phyloP scores from a whole-genome alignment of 2,888 invertebrate species.

The Patella pellucida region DNA sequence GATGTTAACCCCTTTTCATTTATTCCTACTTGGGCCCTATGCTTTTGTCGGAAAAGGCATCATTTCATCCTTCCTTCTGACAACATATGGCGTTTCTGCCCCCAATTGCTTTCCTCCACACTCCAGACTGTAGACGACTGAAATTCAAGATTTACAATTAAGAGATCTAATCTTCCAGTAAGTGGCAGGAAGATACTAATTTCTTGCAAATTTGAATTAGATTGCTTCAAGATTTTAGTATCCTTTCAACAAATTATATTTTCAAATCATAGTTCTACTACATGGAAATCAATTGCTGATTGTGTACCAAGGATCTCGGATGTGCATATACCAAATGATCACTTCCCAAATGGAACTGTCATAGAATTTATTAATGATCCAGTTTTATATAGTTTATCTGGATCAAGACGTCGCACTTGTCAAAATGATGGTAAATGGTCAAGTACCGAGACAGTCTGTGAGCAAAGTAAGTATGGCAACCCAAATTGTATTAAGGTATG shows the following conservation, averaged over 20 bases:
- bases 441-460: neutral
- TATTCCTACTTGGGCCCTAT: too few species aligned
- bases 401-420: neutral
- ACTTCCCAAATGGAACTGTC: neutral
- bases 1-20: too few species aligned
- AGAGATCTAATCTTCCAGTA: too few species aligned
- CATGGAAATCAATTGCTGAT: neutral
- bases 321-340: neutral
- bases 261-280: neutral
- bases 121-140: too few species aligned
- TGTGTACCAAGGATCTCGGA: neutral
- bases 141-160: too few species aligned
- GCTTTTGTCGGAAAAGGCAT: too few species aligned
- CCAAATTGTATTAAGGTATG: neutral
- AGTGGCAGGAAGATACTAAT: neutral
- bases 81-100: too few species aligned
- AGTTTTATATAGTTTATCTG: neutral
- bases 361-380: neutral
- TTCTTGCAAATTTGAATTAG: too few species aligned
- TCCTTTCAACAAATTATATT: neutral
- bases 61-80: too few species aligned
- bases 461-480: neutral
- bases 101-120: too few species aligned
- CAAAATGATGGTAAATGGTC: neutral
- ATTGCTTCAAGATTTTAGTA: neutral